Evolutionary conservation across 2,113 vertebrate genomes (phyloP).

Genomic region (Hippocampus mohnikei): DNA sequence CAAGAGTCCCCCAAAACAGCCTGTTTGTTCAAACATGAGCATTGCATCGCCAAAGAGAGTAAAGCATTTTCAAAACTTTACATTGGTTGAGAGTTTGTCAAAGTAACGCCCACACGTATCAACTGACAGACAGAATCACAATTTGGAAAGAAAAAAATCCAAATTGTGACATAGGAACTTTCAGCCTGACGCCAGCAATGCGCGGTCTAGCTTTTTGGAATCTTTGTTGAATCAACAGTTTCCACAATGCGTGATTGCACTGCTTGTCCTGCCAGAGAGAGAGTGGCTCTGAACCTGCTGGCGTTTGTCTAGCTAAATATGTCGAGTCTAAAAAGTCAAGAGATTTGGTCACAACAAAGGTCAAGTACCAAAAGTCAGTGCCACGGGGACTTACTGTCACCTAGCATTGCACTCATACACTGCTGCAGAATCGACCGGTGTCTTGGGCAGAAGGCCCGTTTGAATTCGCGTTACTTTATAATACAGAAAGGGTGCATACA

Average conservation of each 20-base stretch:
- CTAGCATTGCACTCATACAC: slow-evolving; percentile 46
- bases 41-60: too few relatives aligned
- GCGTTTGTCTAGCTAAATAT: slow-evolving; percentile 45
- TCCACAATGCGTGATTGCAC: slow-evolving; percentile 19
- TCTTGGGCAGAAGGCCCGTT: slow-evolving; percentile 18
- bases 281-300: slow-evolving; percentile 40
- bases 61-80: too few relatives aligned
- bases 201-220: background rate
- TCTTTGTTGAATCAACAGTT: slow-evolving; percentile 18
- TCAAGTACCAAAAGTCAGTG: slow-evolving; percentile 57
- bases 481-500: background rate
- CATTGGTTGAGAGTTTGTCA: too few relatives aligned
- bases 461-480: slow-evolving; percentile 15
- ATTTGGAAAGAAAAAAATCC: too few relatives aligned
- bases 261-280: slow-evolving; percentile 18
- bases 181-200: background rate
- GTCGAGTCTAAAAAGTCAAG: slow-evolving; percentile 35
- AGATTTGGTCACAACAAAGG: slow-evolving; percentile 51
- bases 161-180: too few relatives aligned
- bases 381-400: slow-evolving; percentile 52
- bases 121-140: too few relatives aligned
- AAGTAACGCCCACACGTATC: too few relatives aligned
- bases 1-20: too few relatives aligned
- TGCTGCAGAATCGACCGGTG: slow-evolving; percentile 37
- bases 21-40: too few relatives aligned